Percentiles rank a stretch among this genome's conserved stretches.
Evolutionary conservation across 2,888 invertebrate species (phyloP).

Genomic region (Cistogaster globosa): DNA sequence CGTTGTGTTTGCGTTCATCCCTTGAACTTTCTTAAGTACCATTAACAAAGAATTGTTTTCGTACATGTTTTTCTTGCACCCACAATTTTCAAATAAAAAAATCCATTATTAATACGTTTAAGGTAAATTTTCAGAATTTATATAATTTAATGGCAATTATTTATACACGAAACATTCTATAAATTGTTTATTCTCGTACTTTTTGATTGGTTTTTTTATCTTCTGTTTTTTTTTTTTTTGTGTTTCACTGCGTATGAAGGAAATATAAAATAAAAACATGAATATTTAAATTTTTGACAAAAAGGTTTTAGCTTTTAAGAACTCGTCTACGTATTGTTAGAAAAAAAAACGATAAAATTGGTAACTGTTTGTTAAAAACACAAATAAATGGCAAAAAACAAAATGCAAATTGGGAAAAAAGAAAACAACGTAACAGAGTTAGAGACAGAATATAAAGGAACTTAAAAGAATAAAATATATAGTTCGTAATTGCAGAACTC

Average conservation of each 20-base stretch:
- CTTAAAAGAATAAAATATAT: constrained; percentile 13
- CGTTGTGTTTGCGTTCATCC: neutral
- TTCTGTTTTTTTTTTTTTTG: neutral
- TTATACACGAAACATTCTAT: constrained; percentile 20
- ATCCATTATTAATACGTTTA: constrained; percentile 9
- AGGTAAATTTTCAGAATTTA: constrained; percentile 20
- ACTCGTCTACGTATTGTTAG: constrained; percentile 2
- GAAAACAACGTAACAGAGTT: neutral
- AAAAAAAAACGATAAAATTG: constrained; percentile 39
- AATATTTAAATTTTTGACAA: constrained; percentile 18
- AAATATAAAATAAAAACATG: neutral
- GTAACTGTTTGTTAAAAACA: constrained; percentile 13
- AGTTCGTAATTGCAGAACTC: no score
- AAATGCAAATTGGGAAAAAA: constrained; percentile 38
- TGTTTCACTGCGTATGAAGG: neutral
- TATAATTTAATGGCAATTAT: constrained; percentile 38
- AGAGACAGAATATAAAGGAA: neutral
- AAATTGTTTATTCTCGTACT: constrained; percentile 2
- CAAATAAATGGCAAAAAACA: constrained; percentile 39
- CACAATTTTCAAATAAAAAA: neutral
- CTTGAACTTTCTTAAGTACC: neutral
- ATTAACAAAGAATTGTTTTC: no score
- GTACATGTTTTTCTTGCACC: neutral
- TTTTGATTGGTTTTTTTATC: neutral
- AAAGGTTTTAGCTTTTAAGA: constrained; percentile 5